phyloP scores from a whole-genome alignment of 1,140 invertebrate genomes.

The Diachasmimorpha longicaudata region DNA sequence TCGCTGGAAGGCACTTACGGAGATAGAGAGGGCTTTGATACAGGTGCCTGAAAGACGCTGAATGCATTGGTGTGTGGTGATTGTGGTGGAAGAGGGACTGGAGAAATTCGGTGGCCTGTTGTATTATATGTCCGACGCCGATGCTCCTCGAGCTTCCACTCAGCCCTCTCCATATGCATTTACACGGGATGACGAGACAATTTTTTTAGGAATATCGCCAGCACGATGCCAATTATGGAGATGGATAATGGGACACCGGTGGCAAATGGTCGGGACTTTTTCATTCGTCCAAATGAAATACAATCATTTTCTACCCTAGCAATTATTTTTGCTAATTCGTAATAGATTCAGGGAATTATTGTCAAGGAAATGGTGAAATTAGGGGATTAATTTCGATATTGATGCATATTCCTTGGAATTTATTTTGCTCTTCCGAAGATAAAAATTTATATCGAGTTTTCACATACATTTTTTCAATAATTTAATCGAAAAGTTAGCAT shows the following conservation, averaged over 20 bases:
- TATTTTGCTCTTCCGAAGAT: too few relatives aligned
- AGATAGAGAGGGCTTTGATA: not conserved
- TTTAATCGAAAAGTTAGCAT: too few relatives aligned
- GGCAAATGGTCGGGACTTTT: conserved; percentile 4
- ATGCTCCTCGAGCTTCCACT: not conserved
- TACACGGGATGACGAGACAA: conserved; percentile 33
- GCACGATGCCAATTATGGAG: conserved; percentile 25
- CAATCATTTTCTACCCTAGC: not conserved
- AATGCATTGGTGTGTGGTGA: not conserved
- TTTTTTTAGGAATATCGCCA: conserved; percentile 20
- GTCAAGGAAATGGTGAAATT: too few relatives aligned
- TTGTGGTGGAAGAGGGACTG: not conserved
- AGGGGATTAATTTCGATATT: too few relatives aligned
- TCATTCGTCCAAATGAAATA: not conserved
- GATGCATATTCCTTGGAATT: too few relatives aligned
- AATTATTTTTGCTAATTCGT: not conserved
- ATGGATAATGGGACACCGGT: conserved; percentile 9
- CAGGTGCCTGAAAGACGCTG: not conserved
- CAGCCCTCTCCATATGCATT: conserved; percentile 21
- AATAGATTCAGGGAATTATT: too few relatives aligned
- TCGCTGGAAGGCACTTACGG: conserved; percentile 12
- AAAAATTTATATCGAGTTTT: too few relatives aligned
- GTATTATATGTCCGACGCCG: not conserved
- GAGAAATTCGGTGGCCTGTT: not conserved
- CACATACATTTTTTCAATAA: too few relatives aligned